These are phyloP conservation scores for Silurus aristotelis DNA, from an alignment of 2,797 vertebrate genomes.

Conservation along the genomic window DNA sequence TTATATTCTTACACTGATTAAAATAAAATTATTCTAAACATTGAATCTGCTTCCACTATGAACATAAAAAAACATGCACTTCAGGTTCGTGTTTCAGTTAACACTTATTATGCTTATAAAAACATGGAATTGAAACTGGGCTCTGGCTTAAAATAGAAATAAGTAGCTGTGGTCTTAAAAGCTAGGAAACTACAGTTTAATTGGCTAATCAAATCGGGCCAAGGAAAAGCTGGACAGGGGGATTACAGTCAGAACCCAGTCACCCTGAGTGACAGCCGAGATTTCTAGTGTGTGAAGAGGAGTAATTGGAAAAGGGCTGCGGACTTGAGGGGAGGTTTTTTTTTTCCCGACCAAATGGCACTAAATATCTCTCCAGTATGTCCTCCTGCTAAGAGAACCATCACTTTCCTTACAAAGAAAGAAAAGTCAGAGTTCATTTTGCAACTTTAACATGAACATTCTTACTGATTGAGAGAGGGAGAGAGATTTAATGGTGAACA, in stretches of 20 bases:
- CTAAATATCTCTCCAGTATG: slow-evolving; percentile 54
- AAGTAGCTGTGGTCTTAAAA: slow-evolving; percentile 54
- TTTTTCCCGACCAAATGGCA: slow-evolving; percentile 56
- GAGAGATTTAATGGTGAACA: background rate
- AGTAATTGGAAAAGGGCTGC: slow-evolving; percentile 57
- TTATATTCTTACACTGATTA: background rate
- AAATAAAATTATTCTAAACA: background rate
- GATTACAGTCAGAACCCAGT: slow-evolving; percentile 55
- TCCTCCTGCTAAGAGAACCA: slow-evolving; percentile 50
- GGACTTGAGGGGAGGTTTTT: slow-evolving; percentile 55
- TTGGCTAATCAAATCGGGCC: slow-evolving; percentile 57
- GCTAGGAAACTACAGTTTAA: slow-evolving; percentile 55
- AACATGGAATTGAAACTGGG: slow-evolving; percentile 32
- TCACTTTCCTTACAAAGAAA: slow-evolving; percentile 40
- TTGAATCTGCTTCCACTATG: background rate
- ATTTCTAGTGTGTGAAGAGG: slow-evolving; percentile 59
- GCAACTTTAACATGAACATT: slow-evolving; percentile 31
- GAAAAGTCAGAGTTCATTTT: slow-evolving; percentile 43
- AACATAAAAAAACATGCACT: background rate
- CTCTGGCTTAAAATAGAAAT: slow-evolving; percentile 52
- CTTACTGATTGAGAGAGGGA: slow-evolving; percentile 3
- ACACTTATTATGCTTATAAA: slow-evolving; percentile 17
- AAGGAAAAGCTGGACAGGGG: slow-evolving; percentile 53
- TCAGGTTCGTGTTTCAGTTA: slow-evolving; percentile 29
- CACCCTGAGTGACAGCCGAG: slow-evolving; percentile 59